These are phyloP conservation scores for Virgularia gustaviana DNA, from an alignment of 92 coral and sea anemone genomes.

Conservation along the genomic window DNA sequence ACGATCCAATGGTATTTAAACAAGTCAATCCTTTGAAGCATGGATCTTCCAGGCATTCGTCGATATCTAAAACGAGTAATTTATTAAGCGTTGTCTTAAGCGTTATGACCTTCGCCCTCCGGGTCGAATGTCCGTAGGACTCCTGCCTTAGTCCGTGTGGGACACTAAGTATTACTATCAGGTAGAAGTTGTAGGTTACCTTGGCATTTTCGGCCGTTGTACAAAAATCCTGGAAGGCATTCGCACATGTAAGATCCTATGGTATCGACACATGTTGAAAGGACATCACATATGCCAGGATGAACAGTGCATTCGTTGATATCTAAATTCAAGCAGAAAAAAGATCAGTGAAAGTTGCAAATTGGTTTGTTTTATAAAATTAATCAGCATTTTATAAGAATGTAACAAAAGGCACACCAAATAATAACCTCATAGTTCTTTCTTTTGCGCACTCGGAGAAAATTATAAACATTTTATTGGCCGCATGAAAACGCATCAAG, in stretches of 20 bases:
- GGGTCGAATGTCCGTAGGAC: too few relatives aligned
- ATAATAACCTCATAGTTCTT: too few relatives aligned
- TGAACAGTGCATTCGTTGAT: constrained; percentile 45
- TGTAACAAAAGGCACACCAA: too few relatives aligned
- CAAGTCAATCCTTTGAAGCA: constrained; percentile 15
- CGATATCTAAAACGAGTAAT: constrained; percentile 2
- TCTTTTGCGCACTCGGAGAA: too few relatives aligned
- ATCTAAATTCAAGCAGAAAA: constrained; percentile 29
- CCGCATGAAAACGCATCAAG: too few relatives aligned
- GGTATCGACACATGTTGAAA: constrained; percentile 53
- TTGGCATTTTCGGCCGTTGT: constrained; percentile 36
- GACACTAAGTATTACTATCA: too few relatives aligned
- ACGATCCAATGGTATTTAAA: constrained; percentile 13
- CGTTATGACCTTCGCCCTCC: too few relatives aligned
- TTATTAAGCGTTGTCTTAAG: too few relatives aligned
- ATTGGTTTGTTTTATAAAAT: too few relatives aligned
- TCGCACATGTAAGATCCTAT: constrained; percentile 52
- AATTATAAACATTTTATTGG: neutral
- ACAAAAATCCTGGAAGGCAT: constrained; percentile 36
- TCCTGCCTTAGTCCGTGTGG: too few relatives aligned
- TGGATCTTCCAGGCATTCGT: constrained; percentile 9
- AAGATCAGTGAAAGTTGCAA: too few relatives aligned
- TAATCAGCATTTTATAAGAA: too few relatives aligned
- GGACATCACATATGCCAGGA: constrained; percentile 20
- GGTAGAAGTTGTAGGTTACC: constrained; percentile 18